Conservation (phyloP, 2,888 invertebrate genomes). For the Clunio marinus region DNA sequence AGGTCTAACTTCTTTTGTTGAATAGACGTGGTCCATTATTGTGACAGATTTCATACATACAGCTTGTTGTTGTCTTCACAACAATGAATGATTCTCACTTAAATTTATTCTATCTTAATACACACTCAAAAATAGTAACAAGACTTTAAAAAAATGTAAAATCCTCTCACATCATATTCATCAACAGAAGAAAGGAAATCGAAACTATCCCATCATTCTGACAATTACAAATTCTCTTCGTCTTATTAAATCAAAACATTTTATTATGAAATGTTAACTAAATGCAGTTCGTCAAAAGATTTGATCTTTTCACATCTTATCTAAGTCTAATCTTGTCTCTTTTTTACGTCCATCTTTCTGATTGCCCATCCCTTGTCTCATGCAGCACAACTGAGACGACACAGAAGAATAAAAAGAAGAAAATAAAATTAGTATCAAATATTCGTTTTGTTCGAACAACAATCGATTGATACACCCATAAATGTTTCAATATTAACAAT, state of each 20-base stretch:
- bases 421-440: conserved; percentile 14
- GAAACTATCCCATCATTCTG: conserved; percentile 29
- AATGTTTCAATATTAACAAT: conserved; percentile 21
- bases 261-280: background rate
- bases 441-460: conserved; percentile 20
- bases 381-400: background rate
- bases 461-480: conserved; percentile 36
- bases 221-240: conserved; percentile 1
- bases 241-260: conserved; percentile 38
- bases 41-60: conserved; percentile 3
- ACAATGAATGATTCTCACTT: no score
- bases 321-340: conserved; percentile 19
- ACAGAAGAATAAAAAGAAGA: background rate
- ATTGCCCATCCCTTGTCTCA: conserved; percentile 32
- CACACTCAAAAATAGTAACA: no score
- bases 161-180: no score
- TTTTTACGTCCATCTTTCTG: conserved; percentile 23
- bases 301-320: conserved; percentile 30
- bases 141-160: no score
- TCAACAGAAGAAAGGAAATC: background rate
- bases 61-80: no score
- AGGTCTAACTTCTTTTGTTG: background rate
- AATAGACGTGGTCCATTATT: conserved; percentile 13
- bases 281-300: conserved; percentile 25
- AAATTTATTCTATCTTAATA: no score